Base-by-base conservation (phyloP, 2,888 invertebrate genomes). In the Drosophila recens region DNA sequence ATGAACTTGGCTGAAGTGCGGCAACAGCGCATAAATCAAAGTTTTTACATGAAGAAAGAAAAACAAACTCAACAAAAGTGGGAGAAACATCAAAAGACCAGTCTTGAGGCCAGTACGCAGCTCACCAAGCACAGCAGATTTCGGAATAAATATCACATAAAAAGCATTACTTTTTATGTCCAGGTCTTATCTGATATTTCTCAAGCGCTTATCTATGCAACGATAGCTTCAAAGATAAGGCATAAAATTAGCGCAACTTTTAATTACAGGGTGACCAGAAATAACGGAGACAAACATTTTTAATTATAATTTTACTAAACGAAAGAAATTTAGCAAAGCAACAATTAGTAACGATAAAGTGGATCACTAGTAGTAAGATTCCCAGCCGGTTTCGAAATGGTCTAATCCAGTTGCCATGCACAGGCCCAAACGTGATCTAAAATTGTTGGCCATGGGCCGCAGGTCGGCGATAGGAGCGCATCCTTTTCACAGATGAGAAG, bases 1-100 rank as follows among this genome's bases (percentile, higher is more conserved):
- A 43, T 82, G 87, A 82, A 82, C 81, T 82, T 82, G 87, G 52
- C 56, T 68, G 79, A 81, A 82, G 43, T 43, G 23, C 52, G 84
- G 75, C 82, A 82, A 87, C 87, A 58, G 54, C 64, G 79, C 68
- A 36, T 11, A 10, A 17, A 43, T 36, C 53, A 36, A 51, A 56
- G 46, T 70, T 46, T 10, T 20, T 43, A 4, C 4, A 20, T 0
- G 20, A 17, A 43, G 20, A 17, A 43, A 43, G 11, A 43, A 17
- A 9, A 40, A 43, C 53, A 30, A 42, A 15, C 43, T 13, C 33
- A 57, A 23, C 57, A 43, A 57, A 34, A 45, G 45, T 57, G 33
- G 17, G 54, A 33, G 20, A 33, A 48, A 36, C 40, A 17, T 30
- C 30, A 42, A 30, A 11, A 49, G 40, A 27, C 6, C 33, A 43